Percentiles rank a stretch among this genome's conserved stretches.
Evolutionary conservation across 2,797 vertebrate genomes (phyloP).

Genomic region (Prionace glauca): DNA sequence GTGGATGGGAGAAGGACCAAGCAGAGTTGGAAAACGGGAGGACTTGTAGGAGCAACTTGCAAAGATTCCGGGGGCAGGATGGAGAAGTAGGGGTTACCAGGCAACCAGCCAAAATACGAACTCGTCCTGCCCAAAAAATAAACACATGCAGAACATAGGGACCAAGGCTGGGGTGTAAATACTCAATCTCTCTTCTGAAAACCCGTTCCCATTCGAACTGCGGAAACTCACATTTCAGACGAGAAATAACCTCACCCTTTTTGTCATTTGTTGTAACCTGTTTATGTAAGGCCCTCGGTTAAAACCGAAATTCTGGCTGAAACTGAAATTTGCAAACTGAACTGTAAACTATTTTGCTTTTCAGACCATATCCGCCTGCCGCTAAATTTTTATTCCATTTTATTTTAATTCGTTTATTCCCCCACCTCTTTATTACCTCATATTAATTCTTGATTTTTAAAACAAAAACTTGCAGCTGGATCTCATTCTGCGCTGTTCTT

Average conservation of each 20-base stretch:
- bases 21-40: constrained; percentile 42
- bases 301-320: neutral
- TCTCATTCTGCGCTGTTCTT: neutral
- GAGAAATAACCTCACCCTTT: neutral
- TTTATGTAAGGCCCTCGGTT: neutral
- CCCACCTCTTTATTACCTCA: neutral
- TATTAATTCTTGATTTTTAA: neutral
- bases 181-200: neutral
- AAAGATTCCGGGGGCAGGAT: neutral
- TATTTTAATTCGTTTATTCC: neutral
- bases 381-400: neutral
- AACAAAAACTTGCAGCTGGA: neutral
- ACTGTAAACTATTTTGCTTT: neutral
- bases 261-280: neutral
- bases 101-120: neutral
- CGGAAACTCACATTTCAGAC: no score
- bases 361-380: neutral
- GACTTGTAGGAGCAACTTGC: neutral
- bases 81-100: neutral
- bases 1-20: constrained; percentile 42
- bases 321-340: neutral
- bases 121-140: neutral
- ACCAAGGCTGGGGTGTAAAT: no score
- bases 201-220: neutral
- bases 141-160: neutral